A percentile compares a stretch with the other conserved stretches of the same genome.
These are phyloP conservation scores for Lynx canadensis DNA, from an alignment of 2,113 vertebrate genomes.

Conservation along the genomic window DNA sequence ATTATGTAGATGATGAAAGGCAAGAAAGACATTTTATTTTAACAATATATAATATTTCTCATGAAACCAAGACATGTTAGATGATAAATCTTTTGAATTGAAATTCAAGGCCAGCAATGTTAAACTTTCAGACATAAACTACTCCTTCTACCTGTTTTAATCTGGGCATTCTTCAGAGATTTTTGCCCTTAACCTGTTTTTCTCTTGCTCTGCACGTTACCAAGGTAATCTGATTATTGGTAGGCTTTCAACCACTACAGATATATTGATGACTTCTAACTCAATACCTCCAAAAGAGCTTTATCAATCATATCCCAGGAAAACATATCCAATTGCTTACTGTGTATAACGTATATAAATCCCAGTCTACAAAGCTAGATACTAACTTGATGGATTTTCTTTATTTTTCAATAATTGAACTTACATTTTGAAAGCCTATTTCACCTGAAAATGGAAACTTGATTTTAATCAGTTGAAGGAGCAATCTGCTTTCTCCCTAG, in stretches of 20 bases:
- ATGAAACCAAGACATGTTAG: background rate
- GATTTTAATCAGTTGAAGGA: background rate
- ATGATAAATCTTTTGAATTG: background rate
- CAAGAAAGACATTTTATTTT: background rate
- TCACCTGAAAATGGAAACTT: background rate
- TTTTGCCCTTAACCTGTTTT: background rate
- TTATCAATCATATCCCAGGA: background rate
- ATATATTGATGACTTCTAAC: background rate
- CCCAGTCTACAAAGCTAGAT: background rate
- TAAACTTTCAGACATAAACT: background rate
- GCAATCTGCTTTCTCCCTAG: background rate
- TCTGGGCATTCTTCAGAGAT: background rate
- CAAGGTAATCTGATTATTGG: background rate
- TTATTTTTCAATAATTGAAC: constrained; percentile 24
- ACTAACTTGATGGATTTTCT: background rate
- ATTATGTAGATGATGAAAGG: background rate
- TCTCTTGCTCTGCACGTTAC: background rate
- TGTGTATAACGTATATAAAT: background rate
- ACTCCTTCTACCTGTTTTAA: background rate
- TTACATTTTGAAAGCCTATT: background rate
- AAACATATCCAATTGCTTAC: background rate
- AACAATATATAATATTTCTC: background rate
- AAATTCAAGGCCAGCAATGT: background rate
- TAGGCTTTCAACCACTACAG: background rate
- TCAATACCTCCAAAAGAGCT: background rate